Conservation (phyloP, 2,113 vertebrate genomes). For the Chloroceryle aenea region DNA sequence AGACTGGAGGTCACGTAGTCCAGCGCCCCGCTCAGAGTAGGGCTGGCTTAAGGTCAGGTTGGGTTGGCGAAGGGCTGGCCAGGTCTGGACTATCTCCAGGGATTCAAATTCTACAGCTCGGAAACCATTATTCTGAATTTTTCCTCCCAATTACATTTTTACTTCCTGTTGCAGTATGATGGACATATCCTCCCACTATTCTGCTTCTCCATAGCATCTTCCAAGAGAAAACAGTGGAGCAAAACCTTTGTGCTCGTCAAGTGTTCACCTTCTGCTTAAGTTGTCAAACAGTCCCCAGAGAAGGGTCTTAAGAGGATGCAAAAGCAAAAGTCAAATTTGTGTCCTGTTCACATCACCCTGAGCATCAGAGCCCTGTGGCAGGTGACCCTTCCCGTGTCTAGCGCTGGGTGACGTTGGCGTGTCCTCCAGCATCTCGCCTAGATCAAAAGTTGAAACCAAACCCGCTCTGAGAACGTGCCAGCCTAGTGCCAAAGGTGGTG, state of each 20-base stretch:
- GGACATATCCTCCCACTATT: fast-evolving
- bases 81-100: background rate
- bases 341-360: background rate
- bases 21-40: background rate
- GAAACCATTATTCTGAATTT: background rate
- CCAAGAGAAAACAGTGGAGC: background rate
- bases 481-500: no score
- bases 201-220: background rate
- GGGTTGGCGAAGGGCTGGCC: background rate
- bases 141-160: fast-evolving
- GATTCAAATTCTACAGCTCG: background rate
- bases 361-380: background rate
- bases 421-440: background rate
- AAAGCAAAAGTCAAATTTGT: background rate
- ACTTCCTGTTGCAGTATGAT: background rate
- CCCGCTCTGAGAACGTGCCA: no score
- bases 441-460: background rate
- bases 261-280: background rate
- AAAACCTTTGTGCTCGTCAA: background rate
- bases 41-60: background rate
- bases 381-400: fast-evolving
- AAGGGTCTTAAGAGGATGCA: background rate
- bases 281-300: background rate
- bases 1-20: background rate
- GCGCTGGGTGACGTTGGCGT: fast-evolving